phyloP scores from a whole-genome alignment of 2,888 invertebrate species.

The Eucera pruinosa region DNA sequence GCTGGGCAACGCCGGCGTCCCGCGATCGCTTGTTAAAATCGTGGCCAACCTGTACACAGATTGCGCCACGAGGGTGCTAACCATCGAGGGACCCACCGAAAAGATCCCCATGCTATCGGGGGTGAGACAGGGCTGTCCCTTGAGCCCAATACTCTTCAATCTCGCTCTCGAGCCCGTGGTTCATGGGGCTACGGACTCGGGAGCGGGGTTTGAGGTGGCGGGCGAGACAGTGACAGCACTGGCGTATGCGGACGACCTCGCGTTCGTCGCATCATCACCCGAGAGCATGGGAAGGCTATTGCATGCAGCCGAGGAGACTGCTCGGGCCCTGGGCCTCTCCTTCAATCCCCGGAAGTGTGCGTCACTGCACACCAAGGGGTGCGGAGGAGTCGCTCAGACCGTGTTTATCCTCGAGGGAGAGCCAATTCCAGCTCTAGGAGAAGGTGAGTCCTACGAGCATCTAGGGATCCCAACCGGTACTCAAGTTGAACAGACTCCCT shows the following conservation, averaged over 20 bases:
- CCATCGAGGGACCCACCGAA: conserved; percentile 27
- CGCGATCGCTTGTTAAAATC: conserved; percentile 34
- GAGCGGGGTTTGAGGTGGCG: conserved; percentile 7
- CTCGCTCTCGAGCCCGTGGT: conserved; percentile 74
- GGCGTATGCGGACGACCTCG: conserved; percentile 20
- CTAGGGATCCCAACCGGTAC: neutral
- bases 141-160: conserved; percentile 78
- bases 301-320: neutral
- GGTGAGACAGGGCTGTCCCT: conserved; percentile 78
- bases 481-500: neutral
- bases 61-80: conserved; percentile 51
- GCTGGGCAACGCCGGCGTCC: conserved; percentile 45
- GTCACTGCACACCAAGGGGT: neutral
- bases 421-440: neutral
- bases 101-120: conserved; percentile 71
- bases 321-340: neutral
- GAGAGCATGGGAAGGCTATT: conserved; percentile 20
- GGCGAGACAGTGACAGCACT: conserved; percentile 44
- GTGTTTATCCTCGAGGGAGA: neutral
- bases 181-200: neutral
- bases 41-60: conserved; percentile 57
- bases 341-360: neutral
- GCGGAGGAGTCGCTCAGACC: neutral
- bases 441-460: neutral
- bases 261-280: neutral